Conservation (phyloP, 2,113 vertebrate genomes). For the Toxotes chatareus region DNA sequence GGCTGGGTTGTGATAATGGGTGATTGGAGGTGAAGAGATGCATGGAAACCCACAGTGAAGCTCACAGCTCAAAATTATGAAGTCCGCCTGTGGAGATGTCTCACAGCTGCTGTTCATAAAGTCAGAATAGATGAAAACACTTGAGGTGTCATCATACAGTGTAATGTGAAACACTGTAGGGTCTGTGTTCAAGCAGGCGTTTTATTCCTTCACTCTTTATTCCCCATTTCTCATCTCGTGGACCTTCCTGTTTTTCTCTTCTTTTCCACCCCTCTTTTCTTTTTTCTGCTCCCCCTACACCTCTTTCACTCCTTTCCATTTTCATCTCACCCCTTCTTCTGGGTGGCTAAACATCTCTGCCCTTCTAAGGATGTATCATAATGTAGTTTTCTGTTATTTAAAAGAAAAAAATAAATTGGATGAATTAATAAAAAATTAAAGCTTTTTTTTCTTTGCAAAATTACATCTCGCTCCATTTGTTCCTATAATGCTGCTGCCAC, state of each 20-base stretch:
- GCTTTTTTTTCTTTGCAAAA: background rate
- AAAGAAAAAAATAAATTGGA: too few species aligned
- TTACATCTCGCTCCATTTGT: background rate
- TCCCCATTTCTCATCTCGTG: background rate
- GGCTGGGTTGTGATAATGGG: too few species aligned
- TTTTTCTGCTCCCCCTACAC: too few species aligned
- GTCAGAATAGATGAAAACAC: background rate
- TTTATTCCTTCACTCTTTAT: background rate
- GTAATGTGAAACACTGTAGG: background rate
- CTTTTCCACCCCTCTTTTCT: background rate
- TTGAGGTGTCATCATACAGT: background rate
- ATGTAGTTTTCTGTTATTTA: too few species aligned
- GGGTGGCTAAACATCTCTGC: background rate
- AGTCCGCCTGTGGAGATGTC: background rate
- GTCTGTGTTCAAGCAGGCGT: background rate
- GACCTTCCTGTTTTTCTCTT: background rate
- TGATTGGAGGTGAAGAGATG: too few species aligned
- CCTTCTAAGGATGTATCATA: too few species aligned
- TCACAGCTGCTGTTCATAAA: constrained; percentile 1
- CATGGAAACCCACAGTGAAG: too few species aligned
- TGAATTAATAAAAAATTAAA: too few species aligned
- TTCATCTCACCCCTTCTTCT: background rate
- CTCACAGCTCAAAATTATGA: too few species aligned
- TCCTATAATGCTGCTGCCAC: background rate
- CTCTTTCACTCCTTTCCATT: background rate